Base-by-base conservation (phyloP, 2,113 vertebrate genomes). In the Corvus cornix region DNA sequence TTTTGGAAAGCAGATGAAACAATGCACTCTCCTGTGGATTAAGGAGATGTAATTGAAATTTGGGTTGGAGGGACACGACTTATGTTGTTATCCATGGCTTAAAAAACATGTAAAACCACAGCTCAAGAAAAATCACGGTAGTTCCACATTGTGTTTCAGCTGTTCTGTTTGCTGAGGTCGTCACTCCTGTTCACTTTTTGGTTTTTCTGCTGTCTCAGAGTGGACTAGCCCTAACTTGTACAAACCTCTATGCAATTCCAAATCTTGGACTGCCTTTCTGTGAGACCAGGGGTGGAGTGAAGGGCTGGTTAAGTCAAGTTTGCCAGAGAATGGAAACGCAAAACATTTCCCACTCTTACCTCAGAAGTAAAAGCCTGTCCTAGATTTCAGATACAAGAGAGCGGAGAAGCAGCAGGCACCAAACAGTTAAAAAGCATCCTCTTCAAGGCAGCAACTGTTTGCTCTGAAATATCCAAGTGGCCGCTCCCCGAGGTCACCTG, bases 1-100 rank as follows among this genome's bases (percentile, higher is more conserved):
- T 44, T 88, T 78, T 80, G n/a, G 33, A 73, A n/a, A 20, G 14
- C 68, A 87, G 43, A 33, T 83, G 73, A 94, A 93, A 37, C 13
- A 56, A 49, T n/a, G 15, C 6, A 48, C 52, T 52, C 67, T 84
- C 14, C 43, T 28, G 7, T 22, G n/a, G 35, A 62, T 52, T 63
- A 86, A 41, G 30, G 90, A 58, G 39, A 85, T 51, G 35, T 13
- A 59, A 46, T 4, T 73, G 55, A 48, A 79, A 24, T 35, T 20
- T 13, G 16, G 8, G 26, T 22, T 76, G 17, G n/a, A 68, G 74
- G 49, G 26, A 70, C 17, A 27, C 14, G 21, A 79, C 4, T 31
- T 16, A 1, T 44, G n/a, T 17, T 46, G 24, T 20, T 22, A 16
- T 20, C 10, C 60, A 18, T 33, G n/a, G 12, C 26, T 26, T 62